Evolutionary conservation across 2,113 vertebrate genomes (phyloP), one percentile per base, ranked within the genome.

Genomic region (Australoheros scitulus): DNA sequence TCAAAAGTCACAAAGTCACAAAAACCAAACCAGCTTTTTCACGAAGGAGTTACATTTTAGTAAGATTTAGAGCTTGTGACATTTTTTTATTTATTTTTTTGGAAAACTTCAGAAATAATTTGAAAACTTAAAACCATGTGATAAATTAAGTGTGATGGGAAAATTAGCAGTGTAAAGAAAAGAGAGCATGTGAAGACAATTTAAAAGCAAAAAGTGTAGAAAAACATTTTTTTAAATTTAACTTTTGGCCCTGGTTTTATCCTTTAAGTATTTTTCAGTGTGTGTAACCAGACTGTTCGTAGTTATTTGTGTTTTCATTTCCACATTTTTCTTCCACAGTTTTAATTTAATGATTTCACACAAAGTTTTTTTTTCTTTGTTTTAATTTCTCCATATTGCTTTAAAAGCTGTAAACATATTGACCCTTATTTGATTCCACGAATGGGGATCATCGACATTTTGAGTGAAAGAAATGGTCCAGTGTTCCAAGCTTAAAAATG

Each of bases 1-100:
- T 64, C 61, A 81, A 56, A 68, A 76, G 22, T 50, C 14, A 57
- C 26, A 36, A 65, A 56, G 32, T 89, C 65, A 78, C 74, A 81
- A 80, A 76, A 57, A 80, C 22, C 24, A 68, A 43, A 70, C 10
- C 11, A 1, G 3, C 18, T 74, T 52, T 87, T 65, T 1, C 72
- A 36, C 57, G 32, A 55, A 55, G 52, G 47, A 72, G 43, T 11
- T 43, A 52, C 18, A n/a, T 63, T 56, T 77, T 22, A 41, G 36
- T 52, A 52, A 52, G 50, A 52, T 18, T 52, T 52, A 52, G 50
- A 17, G 50, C 50, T 52, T 18, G 50, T 52, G 50, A 18, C 17
- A 18, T 17, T 17, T 50, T 17, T 6, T 7, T 34, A 34, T 34
- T 34, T 34, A 7, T 34, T 34, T 34, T 34, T 50, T 52, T 7